These are phyloP conservation scores for Zaprionus davidi DNA, from an alignment of 1,140 invertebrate genomes.

Conservation along the genomic window DNA sequence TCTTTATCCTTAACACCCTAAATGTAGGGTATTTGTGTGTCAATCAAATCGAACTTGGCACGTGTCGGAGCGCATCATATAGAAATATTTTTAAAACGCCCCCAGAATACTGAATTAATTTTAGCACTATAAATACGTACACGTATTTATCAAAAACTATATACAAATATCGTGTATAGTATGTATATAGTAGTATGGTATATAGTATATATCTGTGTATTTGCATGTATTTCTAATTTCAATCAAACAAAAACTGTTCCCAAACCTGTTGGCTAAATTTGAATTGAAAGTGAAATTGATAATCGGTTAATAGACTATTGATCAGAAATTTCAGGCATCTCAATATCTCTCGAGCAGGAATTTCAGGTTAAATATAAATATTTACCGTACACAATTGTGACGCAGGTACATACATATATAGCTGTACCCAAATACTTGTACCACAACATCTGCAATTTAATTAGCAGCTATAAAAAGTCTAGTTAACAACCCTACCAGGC, in stretches of 20 bases:
- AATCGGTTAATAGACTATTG: too few relatives aligned
- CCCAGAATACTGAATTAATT: background rate
- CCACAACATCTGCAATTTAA: background rate
- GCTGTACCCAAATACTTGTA: background rate
- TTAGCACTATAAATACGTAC: background rate
- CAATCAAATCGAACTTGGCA: background rate
- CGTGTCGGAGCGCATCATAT: background rate
- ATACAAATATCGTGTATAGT: background rate
- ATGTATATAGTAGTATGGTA: too few relatives aligned
- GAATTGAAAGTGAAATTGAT: constrained; percentile 15
- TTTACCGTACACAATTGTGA: background rate
- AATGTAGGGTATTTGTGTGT: background rate
- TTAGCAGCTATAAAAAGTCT: background rate
- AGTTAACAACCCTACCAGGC: constrained; percentile 1
- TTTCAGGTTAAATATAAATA: constrained; percentile 22
- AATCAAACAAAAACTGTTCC: background rate
- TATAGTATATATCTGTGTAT: background rate
- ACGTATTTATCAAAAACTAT: constrained; percentile 1
- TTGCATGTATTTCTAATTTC: background rate
- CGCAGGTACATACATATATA: background rate
- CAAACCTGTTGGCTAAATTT: constrained; percentile 20
- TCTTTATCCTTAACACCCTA: background rate
- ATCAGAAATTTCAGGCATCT: too few relatives aligned
- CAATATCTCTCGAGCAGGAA: background rate
- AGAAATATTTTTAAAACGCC: constrained; percentile 1